Conservation (phyloP, 1,140 invertebrate species). For the Oryzaephilus surinamensis region DNA sequence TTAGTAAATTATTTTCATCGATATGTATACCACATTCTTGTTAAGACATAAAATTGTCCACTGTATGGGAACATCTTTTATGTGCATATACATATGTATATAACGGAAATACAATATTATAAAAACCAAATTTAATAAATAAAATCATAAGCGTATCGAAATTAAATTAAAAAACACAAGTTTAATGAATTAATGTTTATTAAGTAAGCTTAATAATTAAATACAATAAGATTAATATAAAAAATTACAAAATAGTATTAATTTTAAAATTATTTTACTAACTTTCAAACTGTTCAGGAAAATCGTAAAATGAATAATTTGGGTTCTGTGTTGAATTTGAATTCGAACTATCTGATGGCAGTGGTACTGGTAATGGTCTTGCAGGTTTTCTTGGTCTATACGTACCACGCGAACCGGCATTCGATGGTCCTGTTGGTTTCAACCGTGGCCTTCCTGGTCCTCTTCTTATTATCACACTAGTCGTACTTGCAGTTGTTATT, state of each 20-base stretch:
- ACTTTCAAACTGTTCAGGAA: slow-evolving; percentile 25
- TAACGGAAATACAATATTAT: not conserved
- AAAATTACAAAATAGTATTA: not conserved
- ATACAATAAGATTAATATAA: not conserved
- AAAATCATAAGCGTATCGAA: not conserved
- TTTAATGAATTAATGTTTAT: slow-evolving; percentile 1
- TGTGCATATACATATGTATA: no score
- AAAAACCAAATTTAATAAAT: not conserved
- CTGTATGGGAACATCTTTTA: no score
- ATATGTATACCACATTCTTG: no score
- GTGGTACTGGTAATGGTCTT: slow-evolving; percentile 47
- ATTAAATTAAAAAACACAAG: not conserved
- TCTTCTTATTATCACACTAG: slow-evolving; percentile 36
- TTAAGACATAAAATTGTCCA: no score
- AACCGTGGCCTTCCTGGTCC: slow-evolving; percentile 68
- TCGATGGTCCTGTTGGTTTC: slow-evolving; percentile 49
- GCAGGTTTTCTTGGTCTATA: slow-evolving; percentile 44
- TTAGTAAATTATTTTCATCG: not conserved
- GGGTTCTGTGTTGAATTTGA: slow-evolving; percentile 10
- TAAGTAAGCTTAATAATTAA: no score
- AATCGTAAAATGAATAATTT: slow-evolving; percentile 26
- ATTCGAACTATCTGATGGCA: slow-evolving; percentile 32
- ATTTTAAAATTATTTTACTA: slow-evolving; percentile 6
- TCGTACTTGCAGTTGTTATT: not conserved
- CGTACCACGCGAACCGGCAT: slow-evolving; percentile 45